Base-by-base conservation (phyloP, 2,113 vertebrate species). In the Azemiops feae region DNA sequence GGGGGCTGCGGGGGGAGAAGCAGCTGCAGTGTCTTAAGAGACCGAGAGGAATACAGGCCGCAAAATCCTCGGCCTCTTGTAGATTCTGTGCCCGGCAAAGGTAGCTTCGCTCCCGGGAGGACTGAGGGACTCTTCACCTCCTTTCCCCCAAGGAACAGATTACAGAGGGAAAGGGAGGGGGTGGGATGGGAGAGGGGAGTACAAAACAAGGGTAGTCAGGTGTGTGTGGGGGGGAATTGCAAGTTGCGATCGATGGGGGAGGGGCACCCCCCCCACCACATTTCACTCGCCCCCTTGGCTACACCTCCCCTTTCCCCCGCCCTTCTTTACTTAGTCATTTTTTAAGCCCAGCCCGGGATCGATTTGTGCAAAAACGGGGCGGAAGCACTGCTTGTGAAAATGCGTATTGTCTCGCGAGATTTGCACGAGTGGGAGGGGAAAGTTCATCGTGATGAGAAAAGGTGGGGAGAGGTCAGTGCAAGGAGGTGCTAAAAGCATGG, bases 361-460 rank as follows among this genome's bases (percentile, higher is more conserved):
- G 97, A 97, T 97, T 96, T 92, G 95, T 96, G 94, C 92, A 97
- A 97, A 96, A 27, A 9, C 1, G 30, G 12, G 34, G 27, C 1
- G 96, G 96, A 10, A 55, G 34, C 52, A 89, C 30, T 97, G 97
- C 96, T 97, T 96, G 97, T 98, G 97, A 97, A 98, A 97, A 92
- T 95, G 94, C 97, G 96, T 94, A 89, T 95, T 96, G 96, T 97
- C 97, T 98, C 97, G 97, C 97, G 97, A 97, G 97, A 97, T 97
- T 97, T 97, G 97, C 96, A 97, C 97, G 96, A 95, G 93, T 93
- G 96, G 96, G 95, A 95, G 90, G 94, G 74, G 9, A 55, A 91
- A 88, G 93, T 57, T 87, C 58, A 87, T 57, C 93, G 47, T 89
- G 45, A 57, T 64, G 57, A 47, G 89, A 90, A 74, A 34, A 74